Conservation (phyloP, 2,113 vertebrate genomes). For the Dicerorhinus sumatrensis region DNA sequence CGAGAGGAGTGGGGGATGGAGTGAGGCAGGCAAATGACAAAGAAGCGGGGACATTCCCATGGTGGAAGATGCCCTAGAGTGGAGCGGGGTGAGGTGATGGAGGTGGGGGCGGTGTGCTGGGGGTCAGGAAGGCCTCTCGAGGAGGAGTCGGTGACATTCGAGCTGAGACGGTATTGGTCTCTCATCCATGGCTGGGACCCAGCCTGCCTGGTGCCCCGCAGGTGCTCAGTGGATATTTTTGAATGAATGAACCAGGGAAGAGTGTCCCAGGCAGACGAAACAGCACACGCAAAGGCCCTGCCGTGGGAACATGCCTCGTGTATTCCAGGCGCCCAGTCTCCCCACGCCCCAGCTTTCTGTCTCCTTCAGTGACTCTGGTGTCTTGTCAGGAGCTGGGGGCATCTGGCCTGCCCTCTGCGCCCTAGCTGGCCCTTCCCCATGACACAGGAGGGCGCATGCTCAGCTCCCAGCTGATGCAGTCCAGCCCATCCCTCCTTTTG, state of each 20-base stretch:
- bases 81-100: neutral
- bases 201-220: neutral
- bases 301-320: neutral
- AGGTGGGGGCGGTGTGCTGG: fast-evolving
- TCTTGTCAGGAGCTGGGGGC: neutral
- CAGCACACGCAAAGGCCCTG: neutral
- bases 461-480: neutral
- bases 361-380: neutral
- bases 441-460: neutral
- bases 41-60: neutral
- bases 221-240: neutral
- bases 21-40: neutral
- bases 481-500: no score
- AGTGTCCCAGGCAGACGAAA: neutral
- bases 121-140: neutral
- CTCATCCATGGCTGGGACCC: neutral
- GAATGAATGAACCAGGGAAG: neutral
- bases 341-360: neutral
- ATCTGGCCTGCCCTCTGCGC: fast-evolving
- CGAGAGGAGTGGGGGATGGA: neutral
- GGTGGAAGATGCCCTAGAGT: neutral
- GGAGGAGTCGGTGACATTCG: neutral
- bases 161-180: neutral
- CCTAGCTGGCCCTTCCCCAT: neutral
- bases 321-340: neutral